These are phyloP conservation scores for Choreutis nemorana DNA, from an alignment of 2,888 invertebrate species.

Conservation along the genomic window DNA sequence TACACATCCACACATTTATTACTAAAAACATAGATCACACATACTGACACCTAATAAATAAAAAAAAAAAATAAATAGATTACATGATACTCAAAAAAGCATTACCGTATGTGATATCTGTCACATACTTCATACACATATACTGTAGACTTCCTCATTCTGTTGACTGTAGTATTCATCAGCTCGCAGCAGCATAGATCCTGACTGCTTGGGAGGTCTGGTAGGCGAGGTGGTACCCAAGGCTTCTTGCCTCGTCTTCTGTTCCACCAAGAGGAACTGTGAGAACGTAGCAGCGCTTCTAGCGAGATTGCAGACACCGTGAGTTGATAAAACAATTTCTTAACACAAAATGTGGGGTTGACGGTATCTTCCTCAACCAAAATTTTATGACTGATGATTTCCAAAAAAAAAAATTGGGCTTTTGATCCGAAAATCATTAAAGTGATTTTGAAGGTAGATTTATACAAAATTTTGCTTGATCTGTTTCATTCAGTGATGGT, in stretches of 20 bases:
- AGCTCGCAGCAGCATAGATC: slow-evolving; percentile 70
- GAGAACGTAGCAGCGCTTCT: slow-evolving; percentile 87
- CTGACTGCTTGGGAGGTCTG: slow-evolving; percentile 81
- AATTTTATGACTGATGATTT: no score
- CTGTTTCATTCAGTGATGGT: no score
- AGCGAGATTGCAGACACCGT: slow-evolving; percentile 65
- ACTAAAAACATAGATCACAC: no score
- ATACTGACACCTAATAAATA: no score
- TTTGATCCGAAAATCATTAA: no score
- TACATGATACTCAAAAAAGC: neutral
- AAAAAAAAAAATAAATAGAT: neutral
- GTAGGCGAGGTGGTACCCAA: slow-evolving; percentile 83
- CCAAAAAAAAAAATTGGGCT: no score
- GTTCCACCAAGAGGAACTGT: slow-evolving; percentile 91
- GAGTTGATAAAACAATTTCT: slow-evolving; percentile 32
- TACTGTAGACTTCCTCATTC: neutral
- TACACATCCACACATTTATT: neutral
- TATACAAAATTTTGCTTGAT: no score
- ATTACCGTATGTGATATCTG: neutral
- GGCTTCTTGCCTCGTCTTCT: slow-evolving; percentile 88
- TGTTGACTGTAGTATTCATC: slow-evolving; percentile 63
- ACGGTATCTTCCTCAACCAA: no score
- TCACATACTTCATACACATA: neutral
- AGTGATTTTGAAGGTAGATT: no score
- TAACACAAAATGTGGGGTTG: no score